Conservation (phyloP, 2,888 invertebrate species). For the Elegia similella region DNA sequence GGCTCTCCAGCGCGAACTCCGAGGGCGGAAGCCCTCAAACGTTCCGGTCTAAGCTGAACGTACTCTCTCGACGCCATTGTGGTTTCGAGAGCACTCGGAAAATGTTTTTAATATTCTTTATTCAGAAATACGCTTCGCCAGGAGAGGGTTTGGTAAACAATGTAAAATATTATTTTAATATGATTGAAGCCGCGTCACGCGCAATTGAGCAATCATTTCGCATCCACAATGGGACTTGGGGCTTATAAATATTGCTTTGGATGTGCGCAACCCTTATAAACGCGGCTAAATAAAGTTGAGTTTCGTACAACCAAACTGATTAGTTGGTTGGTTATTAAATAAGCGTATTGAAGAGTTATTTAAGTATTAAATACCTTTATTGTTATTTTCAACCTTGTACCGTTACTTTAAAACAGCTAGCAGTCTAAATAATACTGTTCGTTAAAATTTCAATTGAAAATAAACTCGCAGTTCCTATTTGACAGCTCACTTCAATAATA, state of each 20-base stretch:
- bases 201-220: constrained; percentile 29
- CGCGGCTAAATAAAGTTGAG: background rate
- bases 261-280: background rate
- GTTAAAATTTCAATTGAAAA: background rate
- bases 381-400: constrained; percentile 12
- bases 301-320: background rate
- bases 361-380: constrained; percentile 8
- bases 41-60: constrained; percentile 53
- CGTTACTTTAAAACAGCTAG: background rate
- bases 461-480: constrained; percentile 3
- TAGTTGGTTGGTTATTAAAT: background rate
- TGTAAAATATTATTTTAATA: constrained; percentile 24
- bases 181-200: constrained; percentile 22
- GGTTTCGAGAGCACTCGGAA: constrained; percentile 46
- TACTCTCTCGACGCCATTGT: constrained; percentile 64
- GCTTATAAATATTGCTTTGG: constrained; percentile 18
- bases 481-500: constrained; percentile 5
- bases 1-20: constrained; percentile 60
- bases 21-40: constrained; percentile 56
- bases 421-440: background rate
- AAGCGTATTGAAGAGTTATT: background rate
- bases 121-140: constrained; percentile 15
- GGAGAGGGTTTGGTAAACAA: constrained; percentile 23
- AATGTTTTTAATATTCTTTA: constrained; percentile 29
- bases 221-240: constrained; percentile 20